Conservation (phyloP, 2,888 invertebrate genomes). For the Brachylomia viminalis region DNA sequence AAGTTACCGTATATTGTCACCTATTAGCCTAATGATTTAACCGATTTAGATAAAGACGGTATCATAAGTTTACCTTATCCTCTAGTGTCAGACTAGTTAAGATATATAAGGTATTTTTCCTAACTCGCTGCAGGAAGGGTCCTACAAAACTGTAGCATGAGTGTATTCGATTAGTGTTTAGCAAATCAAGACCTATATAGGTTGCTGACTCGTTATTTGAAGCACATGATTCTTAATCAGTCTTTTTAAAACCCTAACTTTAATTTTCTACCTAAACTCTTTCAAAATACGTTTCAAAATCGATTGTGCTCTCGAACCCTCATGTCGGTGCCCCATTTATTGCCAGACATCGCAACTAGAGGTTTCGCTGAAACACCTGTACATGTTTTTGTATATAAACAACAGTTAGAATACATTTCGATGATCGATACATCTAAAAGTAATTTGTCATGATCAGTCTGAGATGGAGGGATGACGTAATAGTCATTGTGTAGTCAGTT, state of each 20-base stretch:
- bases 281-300: slow-evolving; percentile 36
- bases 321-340: slow-evolving; percentile 54
- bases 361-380: slow-evolving; percentile 58
- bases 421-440: slow-evolving; percentile 56
- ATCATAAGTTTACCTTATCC: slow-evolving; percentile 45
- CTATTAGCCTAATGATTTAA: slow-evolving; percentile 53
- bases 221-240: slow-evolving; percentile 17
- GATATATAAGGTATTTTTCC: slow-evolving; percentile 30
- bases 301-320: slow-evolving; percentile 5
- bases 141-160: neutral
- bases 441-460: slow-evolving; percentile 56
- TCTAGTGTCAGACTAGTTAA: slow-evolving; percentile 26
- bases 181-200: slow-evolving; percentile 27
- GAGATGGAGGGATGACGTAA: slow-evolving; percentile 53
- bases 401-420: slow-evolving; percentile 58
- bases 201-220: slow-evolving; percentile 18
- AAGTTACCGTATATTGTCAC: slow-evolving; percentile 32
- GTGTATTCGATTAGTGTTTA: slow-evolving; percentile 15
- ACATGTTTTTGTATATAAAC: slow-evolving; percentile 45
- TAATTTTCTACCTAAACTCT: slow-evolving; percentile 29
- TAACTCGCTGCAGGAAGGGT: neutral
- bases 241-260: neutral
- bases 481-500: slow-evolving; percentile 49
- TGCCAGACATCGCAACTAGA: slow-evolving; percentile 37
- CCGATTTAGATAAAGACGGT: slow-evolving; percentile 59